These are phyloP conservation scores for Mechanitis mazaeus DNA, from an alignment of 2,888 invertebrate species.

Conservation along the genomic window DNA sequence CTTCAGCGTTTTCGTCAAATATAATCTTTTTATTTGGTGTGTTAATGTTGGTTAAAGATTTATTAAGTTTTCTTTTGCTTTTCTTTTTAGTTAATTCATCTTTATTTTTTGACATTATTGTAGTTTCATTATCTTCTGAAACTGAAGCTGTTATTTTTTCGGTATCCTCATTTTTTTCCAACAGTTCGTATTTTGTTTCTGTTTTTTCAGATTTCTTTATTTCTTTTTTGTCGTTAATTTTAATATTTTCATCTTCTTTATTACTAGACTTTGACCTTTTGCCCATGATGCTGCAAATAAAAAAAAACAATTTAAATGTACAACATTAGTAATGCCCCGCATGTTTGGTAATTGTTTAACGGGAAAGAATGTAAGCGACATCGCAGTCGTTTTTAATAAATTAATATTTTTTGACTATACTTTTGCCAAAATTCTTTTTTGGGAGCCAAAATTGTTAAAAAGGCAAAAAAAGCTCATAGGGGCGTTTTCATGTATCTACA, in stretches of 20 bases:
- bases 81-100: slow-evolving; percentile 1
- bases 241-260: slow-evolving; percentile 23
- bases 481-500: no score
- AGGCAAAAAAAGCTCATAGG: no score
- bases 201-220: slow-evolving; percentile 9
- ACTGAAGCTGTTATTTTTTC: slow-evolving; percentile 24
- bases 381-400: no score
- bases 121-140: slow-evolving; percentile 21
- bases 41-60: slow-evolving; percentile 3
- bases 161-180: slow-evolving; percentile 5
- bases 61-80: slow-evolving; percentile 6
- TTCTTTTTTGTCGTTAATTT: slow-evolving; percentile 11
- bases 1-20: slow-evolving; percentile 34
- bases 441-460: no score
- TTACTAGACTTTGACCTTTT: slow-evolving; percentile 32
- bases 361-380: no score
- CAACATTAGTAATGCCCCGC: no score
- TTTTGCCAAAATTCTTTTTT: no score
- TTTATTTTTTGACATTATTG: slow-evolving; percentile 11
- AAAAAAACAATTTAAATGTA: not conserved
- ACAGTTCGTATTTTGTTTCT: slow-evolving; percentile 14
- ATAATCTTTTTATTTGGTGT: slow-evolving; percentile 37
- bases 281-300: slow-evolving; percentile 39
- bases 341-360: no score
- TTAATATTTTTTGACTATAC: no score